A percentile compares a stretch with the other conserved stretches of the same genome.
Evolutionary conservation across 2,113 vertebrate species (phyloP).

Genomic region (Okapia johnstoni): DNA sequence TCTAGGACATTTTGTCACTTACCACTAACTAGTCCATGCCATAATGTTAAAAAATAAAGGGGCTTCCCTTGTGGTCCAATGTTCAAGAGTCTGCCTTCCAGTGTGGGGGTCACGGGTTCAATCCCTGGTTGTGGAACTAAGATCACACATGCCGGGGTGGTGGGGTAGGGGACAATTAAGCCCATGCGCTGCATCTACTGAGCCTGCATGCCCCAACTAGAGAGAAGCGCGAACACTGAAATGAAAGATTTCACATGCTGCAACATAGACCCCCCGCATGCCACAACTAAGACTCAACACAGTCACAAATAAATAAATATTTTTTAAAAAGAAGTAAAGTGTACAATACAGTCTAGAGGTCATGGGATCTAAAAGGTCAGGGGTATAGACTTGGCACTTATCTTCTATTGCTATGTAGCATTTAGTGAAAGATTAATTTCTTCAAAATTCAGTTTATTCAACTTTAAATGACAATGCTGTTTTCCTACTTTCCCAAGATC

Average conservation of each 20-base stretch:
- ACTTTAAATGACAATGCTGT: neutral
- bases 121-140: neutral
- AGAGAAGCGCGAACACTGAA: neutral
- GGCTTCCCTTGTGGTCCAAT: neutral
- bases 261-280: neutral
- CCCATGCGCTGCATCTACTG: neutral
- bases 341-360: neutral
- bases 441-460: neutral
- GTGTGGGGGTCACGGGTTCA: neutral
- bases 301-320: neutral
- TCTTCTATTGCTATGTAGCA: neutral
- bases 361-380: neutral
- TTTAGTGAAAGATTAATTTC: neutral
- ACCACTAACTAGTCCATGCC: neutral
- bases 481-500: neutral
- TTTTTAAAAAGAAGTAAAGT: neutral
- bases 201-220: neutral
- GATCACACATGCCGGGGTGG: neutral
- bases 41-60: neutral
- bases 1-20: neutral
- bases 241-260: neutral
- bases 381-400: neutral
- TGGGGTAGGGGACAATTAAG: neutral
- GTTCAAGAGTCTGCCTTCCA: neutral
- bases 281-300: neutral